phyloP scores from a whole-genome alignment of 2,888 invertebrate species.

The Omphaloscelis lunosa region DNA sequence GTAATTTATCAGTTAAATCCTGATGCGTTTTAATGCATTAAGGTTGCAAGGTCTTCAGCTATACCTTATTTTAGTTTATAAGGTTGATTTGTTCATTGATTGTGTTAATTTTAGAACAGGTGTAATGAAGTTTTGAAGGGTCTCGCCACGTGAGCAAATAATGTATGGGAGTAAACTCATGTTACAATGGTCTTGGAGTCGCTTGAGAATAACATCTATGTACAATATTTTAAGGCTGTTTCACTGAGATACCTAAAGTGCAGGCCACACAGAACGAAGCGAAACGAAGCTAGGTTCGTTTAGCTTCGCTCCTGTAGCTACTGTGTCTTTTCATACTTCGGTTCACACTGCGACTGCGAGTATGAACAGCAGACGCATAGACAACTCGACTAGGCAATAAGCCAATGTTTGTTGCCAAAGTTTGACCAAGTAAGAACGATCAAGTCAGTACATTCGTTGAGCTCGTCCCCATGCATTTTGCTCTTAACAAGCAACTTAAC shows the following conservation, averaged over 20 bases:
- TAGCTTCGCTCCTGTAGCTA: no score
- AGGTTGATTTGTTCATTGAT: constrained; percentile 60
- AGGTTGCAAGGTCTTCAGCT: constrained; percentile 43
- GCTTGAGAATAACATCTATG: background rate
- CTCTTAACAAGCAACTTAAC: constrained; percentile 25
- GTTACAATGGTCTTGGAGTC: background rate
- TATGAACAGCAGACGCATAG: background rate
- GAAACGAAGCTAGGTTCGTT: no score
- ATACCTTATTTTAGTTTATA: constrained; percentile 55
- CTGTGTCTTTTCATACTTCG: no score
- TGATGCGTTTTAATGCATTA: constrained; percentile 32
- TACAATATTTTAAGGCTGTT: background rate
- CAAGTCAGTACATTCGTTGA: constrained; percentile 2
- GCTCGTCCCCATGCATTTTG: constrained; percentile 26
- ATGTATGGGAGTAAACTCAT: constrained; percentile 23
- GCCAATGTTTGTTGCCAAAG: constrained; percentile 5
- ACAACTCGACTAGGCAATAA: background rate
- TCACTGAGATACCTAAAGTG: background rate
- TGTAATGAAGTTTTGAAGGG: constrained; percentile 19
- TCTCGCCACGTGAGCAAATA: constrained; percentile 21
- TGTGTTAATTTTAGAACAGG: constrained; percentile 43
- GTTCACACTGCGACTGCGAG: no score
- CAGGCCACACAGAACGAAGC: no score
- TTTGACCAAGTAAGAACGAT: constrained; percentile 2
- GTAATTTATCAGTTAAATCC: constrained; percentile 26